These are phyloP conservation scores for Gymnocypris eckloni DNA, from an alignment of 2,797 vertebrate genomes.

Conservation along the genomic window DNA sequence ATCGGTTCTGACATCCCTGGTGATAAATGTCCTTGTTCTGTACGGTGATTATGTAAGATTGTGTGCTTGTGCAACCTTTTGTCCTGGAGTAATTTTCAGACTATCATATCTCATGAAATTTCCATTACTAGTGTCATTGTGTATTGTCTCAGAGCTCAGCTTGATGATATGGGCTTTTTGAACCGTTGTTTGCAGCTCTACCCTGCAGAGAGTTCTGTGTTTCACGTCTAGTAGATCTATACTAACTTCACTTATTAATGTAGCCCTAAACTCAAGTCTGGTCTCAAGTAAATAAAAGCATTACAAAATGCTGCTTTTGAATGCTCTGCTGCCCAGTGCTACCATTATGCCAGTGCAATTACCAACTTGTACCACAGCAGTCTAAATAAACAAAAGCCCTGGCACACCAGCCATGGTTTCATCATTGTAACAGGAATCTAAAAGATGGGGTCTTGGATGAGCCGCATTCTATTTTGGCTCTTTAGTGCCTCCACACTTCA, in stretches of 20 bases:
- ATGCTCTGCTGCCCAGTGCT: neutral
- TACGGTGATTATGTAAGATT: conserved; percentile 18
- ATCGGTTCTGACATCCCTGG: neutral
- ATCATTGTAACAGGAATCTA: conserved; percentile 18
- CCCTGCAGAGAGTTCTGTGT: conserved; percentile 11
- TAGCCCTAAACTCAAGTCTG: neutral
- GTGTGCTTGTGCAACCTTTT: conserved; percentile 35
- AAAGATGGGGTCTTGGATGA: conserved; percentile 19
- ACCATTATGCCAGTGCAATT: neutral
- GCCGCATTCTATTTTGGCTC: conserved; percentile 12
- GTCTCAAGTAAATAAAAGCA: neutral
- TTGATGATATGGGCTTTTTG: neutral
- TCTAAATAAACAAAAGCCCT: conserved; percentile 1
- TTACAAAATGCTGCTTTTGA: neutral
- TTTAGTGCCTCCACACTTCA: conserved; percentile 43
- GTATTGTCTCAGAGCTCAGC: conserved; percentile 65
- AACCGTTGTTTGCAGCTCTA: neutral
- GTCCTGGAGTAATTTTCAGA: conserved; percentile 32
- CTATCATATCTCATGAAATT: conserved; percentile 53
- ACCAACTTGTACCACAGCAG: neutral
- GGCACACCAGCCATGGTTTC: conserved; percentile 20
- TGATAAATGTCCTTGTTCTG: neutral
- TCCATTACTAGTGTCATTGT: conserved; percentile 65
- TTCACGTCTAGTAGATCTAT: neutral
- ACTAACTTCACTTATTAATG: neutral